These are phyloP conservation scores for Drosophila tanythrix DNA, from an alignment of 2,888 invertebrate species.

Conservation along the genomic window DNA sequence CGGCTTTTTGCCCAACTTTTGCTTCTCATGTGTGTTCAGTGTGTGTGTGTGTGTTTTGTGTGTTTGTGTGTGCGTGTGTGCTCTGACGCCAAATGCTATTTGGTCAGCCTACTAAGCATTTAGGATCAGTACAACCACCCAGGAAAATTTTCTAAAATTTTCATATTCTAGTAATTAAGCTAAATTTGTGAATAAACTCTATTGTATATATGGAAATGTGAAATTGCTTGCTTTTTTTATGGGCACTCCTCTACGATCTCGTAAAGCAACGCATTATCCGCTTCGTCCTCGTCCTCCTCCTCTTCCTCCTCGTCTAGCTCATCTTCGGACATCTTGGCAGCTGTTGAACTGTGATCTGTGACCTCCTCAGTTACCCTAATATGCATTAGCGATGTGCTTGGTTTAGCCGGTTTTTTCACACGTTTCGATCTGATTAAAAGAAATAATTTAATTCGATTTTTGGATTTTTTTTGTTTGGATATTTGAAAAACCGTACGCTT, in stretches of 20 bases:
- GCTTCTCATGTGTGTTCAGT: slow-evolving; percentile 8
- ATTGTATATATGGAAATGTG: slow-evolving; percentile 43
- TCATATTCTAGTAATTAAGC: slow-evolving; percentile 42
- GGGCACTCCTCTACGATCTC: slow-evolving; percentile 61
- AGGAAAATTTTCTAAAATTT: slow-evolving; percentile 40
- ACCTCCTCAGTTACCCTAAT: slow-evolving; percentile 28
- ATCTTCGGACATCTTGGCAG: slow-evolving; percentile 2
- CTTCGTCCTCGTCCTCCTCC: slow-evolving; percentile 22
- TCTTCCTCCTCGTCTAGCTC: slow-evolving; percentile 32
- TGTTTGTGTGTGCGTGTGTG: not conserved
- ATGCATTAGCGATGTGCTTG: slow-evolving; percentile 38
- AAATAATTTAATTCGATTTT: not conserved
- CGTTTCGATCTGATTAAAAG: slow-evolving; percentile 57
- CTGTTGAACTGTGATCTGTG: not conserved
- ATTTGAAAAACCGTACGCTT: slow-evolving; percentile 71
- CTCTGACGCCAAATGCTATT: slow-evolving; percentile 14
- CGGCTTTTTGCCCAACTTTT: slow-evolving; percentile 26
- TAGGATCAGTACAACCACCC: slow-evolving; percentile 47
- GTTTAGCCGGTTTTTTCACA: slow-evolving; percentile 64
- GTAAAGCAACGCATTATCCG: slow-evolving; percentile 42
- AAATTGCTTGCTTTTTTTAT: slow-evolving; percentile 23
- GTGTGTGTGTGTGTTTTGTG: not conserved
- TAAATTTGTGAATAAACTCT: slow-evolving; percentile 67
- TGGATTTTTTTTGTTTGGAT: not conserved
- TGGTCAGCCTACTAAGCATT: slow-evolving; percentile 58